Conservation (phyloP, 2,888 invertebrate genomes). For the Apoda limacodes region DNA sequence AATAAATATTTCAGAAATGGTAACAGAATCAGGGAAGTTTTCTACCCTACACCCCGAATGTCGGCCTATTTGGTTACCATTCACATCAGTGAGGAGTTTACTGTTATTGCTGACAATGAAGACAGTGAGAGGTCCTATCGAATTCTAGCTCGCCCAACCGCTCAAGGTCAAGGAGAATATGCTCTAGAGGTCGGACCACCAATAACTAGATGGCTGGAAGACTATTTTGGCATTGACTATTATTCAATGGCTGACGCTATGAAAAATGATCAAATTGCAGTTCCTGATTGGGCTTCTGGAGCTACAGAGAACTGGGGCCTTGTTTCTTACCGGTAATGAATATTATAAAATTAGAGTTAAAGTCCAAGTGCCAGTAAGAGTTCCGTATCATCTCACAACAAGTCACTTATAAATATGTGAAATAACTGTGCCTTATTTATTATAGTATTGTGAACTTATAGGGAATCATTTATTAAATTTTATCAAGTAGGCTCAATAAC, state of each 20-base stretch:
- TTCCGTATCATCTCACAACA: too few species aligned
- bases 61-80: slow-evolving; percentile 88
- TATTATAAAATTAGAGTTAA: too few species aligned
- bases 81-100: slow-evolving; percentile 55
- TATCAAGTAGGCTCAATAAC: too few species aligned
- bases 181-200: slow-evolving; percentile 54
- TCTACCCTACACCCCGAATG: slow-evolving; percentile 76
- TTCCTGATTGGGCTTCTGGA: slow-evolving; percentile 60
- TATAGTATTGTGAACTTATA: too few species aligned
- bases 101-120: slow-evolving; percentile 43
- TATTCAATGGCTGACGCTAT: slow-evolving; percentile 44
- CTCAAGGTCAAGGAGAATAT: slow-evolving; percentile 46
- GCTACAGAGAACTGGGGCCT: slow-evolving; percentile 64
- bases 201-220: slow-evolving; percentile 45
- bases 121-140: slow-evolving; percentile 37
- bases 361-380: too few species aligned
- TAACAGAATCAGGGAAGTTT: slow-evolving; percentile 47
- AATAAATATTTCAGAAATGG: slow-evolving; percentile 34
- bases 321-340: slow-evolving; percentile 60
- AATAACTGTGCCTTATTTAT: too few species aligned
- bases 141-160: slow-evolving; percentile 48
- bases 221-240: slow-evolving; percentile 48
- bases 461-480: too few species aligned
- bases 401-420: too few species aligned
- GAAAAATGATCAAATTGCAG: slow-evolving; percentile 59